Conservation (phyloP, 1,140 invertebrate species). For the Tachypleus tridentatus region DNA sequence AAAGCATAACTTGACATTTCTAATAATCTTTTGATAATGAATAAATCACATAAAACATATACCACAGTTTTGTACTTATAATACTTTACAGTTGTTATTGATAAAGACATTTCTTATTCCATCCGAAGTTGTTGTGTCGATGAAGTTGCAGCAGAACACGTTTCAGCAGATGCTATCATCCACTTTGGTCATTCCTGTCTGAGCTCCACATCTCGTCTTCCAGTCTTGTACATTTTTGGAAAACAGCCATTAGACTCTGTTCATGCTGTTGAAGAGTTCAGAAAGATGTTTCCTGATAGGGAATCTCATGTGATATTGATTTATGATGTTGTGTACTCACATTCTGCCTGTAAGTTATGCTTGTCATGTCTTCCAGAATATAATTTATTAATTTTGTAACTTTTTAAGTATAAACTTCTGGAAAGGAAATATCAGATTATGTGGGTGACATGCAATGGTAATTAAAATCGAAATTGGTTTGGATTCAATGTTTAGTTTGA, state of each 20-base stretch:
- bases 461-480: too few species aligned
- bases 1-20: too few species aligned
- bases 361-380: not conserved
- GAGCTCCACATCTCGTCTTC: slow-evolving; percentile 51
- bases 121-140: slow-evolving; percentile 78
- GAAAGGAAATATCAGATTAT: too few species aligned
- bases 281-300: slow-evolving; percentile 29
- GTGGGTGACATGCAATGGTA: too few species aligned
- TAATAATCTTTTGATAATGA: too few species aligned
- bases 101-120: slow-evolving; percentile 4
- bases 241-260: slow-evolving; percentile 25
- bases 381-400: too few species aligned
- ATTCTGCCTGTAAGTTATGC: slow-evolving; percentile 45
- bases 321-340: slow-evolving; percentile 57
- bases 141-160: slow-evolving; percentile 75
- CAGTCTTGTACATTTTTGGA: slow-evolving; percentile 52
- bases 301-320: slow-evolving; percentile 47
- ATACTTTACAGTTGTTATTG: not conserved
- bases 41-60: not conserved
- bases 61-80: slow-evolving; percentile 1
- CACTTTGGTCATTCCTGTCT: slow-evolving; percentile 86
- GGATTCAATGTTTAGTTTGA: not conserved
- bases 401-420: too few species aligned
- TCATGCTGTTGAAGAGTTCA: slow-evolving; percentile 14
- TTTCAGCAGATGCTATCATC: slow-evolving; percentile 66